Percentiles rank a stretch among this genome's conserved stretches.
Conservation (phyloP, 2,888 invertebrate species). For the Microdon myrmicae region DNA sequence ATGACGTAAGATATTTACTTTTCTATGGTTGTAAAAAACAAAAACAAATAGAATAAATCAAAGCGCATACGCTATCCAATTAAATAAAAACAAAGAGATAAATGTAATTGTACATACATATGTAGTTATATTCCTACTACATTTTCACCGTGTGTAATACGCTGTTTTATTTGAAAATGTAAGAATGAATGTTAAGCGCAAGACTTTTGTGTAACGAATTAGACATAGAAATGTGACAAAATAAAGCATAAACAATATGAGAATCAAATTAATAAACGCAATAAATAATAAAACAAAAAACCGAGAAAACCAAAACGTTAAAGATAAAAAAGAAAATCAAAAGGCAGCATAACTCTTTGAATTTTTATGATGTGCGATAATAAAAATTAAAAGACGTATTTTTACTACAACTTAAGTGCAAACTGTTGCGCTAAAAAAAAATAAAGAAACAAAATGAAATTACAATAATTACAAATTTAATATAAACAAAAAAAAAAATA, state of each 20-base stretch:
- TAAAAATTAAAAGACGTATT: constrained; percentile 26
- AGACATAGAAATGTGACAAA: constrained; percentile 15
- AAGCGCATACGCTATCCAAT: constrained; percentile 51
- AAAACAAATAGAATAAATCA: constrained; percentile 24
- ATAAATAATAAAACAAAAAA: constrained; percentile 19
- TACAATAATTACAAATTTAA: constrained; percentile 38
- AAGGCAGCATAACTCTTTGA: too few species aligned
- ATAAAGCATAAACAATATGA: constrained; percentile 9
- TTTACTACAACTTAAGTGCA: constrained; percentile 40
- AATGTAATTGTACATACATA: constrained; percentile 19
- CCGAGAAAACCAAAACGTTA: constrained; percentile 18
- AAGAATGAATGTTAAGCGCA: constrained; percentile 27
- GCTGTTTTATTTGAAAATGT: constrained; percentile 7
- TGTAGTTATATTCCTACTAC: constrained; percentile 45
- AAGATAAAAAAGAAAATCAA: constrained; percentile 19
- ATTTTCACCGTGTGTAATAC: too few species aligned
- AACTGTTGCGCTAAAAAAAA: constrained; percentile 34
- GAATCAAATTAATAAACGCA: constrained; percentile 15
- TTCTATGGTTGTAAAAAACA: constrained; percentile 50
- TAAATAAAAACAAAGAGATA: constrained; percentile 45
- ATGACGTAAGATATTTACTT: constrained; percentile 51
- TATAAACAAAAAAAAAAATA: constrained; percentile 23
- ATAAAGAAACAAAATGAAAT: constrained; percentile 18
- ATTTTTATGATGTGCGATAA: constrained; percentile 35
- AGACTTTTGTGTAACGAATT: constrained; percentile 49